Evolutionary conservation across 2,888 invertebrate genomes (phyloP).

Genomic region (Cataglyphis rosenhaueri): DNA sequence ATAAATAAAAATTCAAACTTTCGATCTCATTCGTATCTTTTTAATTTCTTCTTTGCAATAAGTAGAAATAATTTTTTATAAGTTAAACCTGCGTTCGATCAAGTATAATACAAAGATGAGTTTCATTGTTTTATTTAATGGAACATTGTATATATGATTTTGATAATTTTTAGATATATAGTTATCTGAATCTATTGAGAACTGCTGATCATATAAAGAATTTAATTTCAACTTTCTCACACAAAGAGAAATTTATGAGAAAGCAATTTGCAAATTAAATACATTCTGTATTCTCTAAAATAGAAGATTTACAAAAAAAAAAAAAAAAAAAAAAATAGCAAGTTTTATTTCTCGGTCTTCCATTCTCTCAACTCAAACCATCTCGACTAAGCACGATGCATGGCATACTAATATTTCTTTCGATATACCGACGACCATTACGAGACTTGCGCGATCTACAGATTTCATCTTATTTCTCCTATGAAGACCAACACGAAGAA

Average conservation of each 20-base stretch:
- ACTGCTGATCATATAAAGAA: background rate
- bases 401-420: conserved; percentile 52
- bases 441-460: conserved; percentile 35
- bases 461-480: conserved; percentile 51
- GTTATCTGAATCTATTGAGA: background rate
- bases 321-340: conserved; percentile 8
- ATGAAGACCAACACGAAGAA: conserved; percentile 39
- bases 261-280: background rate
- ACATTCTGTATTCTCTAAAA: background rate
- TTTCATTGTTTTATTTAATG: background rate
- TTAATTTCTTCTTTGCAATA: background rate
- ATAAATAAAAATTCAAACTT: background rate
- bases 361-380: conserved; percentile 21
- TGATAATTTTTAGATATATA: background rate
- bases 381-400: conserved; percentile 30
- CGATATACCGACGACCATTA: conserved; percentile 38
- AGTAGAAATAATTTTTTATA: background rate
- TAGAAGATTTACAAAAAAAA: background rate
- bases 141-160: background rate
- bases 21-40: background rate
- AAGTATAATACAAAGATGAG: background rate
- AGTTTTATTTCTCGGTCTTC: conserved; percentile 17
- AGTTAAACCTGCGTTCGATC: background rate
- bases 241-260: background rate
- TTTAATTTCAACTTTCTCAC: background rate